phyloP scores from a whole-genome alignment of 2,888 invertebrate genomes.

The Diaperis boleti region DNA sequence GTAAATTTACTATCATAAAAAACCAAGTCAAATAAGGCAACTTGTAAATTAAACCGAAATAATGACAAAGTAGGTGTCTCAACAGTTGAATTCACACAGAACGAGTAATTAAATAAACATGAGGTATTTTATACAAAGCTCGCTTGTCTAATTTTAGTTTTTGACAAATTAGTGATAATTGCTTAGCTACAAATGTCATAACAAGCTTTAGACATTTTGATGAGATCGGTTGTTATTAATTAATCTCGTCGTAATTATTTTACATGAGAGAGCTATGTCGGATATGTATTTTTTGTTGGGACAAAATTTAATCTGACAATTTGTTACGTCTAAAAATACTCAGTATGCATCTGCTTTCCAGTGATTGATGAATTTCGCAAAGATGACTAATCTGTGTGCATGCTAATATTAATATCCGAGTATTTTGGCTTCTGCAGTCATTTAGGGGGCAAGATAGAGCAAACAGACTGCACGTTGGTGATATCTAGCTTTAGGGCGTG shows the following conservation, averaged over 20 bases:
- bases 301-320: slow-evolving; percentile 25
- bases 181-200: slow-evolving; percentile 2
- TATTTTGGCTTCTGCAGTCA: slow-evolving; percentile 44
- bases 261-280: too few species aligned
- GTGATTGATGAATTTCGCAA: slow-evolving; percentile 43
- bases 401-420: slow-evolving; percentile 47
- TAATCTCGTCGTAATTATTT: slow-evolving; percentile 15
- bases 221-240: slow-evolving; percentile 6
- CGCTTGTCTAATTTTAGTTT: slow-evolving; percentile 11
- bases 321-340: slow-evolving; percentile 36
- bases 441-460: slow-evolving; percentile 37
- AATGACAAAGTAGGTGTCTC: slow-evolving; percentile 32
- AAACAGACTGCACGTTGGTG: slow-evolving; percentile 42
- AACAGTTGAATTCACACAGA: slow-evolving; percentile 2
- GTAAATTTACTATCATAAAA: slow-evolving; percentile 33
- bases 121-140: slow-evolving; percentile 11
- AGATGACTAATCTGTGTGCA: slow-evolving; percentile 50
- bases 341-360: slow-evolving; percentile 28
- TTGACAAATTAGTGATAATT: slow-evolving; percentile 23
- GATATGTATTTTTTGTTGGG: slow-evolving; percentile 17
- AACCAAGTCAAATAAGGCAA: slow-evolving; percentile 41
- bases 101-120: slow-evolving; percentile 26
- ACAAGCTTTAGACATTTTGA: too few species aligned
- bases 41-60: slow-evolving; percentile 40
- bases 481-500: slow-evolving; percentile 45